phyloP scores from a whole-genome alignment of 2,888 invertebrate genomes.

The Phytoseiulus persimilis region DNA sequence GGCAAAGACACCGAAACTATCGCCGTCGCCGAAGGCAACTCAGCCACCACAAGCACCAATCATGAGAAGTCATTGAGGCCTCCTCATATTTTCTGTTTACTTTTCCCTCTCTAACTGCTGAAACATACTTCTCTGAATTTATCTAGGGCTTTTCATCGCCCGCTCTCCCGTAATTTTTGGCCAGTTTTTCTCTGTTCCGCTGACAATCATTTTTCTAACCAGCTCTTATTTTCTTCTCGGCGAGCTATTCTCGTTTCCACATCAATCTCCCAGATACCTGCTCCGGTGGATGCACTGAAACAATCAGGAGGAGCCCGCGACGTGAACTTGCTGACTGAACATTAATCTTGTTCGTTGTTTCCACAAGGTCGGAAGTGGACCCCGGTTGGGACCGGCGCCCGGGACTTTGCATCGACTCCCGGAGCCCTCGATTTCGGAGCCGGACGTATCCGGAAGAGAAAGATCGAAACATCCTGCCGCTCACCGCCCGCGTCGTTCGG shows the following conservation, averaged over 20 bases:
- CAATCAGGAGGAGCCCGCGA: background rate
- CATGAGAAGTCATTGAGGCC: conserved; percentile 5
- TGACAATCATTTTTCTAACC: background rate
- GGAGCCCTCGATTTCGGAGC: too few relatives aligned
- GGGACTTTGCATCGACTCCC: too few relatives aligned
- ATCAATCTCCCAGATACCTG: background rate
- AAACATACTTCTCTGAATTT: conserved; percentile 5
- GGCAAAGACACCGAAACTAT: background rate
- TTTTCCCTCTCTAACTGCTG: background rate
- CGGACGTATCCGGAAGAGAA: too few relatives aligned
- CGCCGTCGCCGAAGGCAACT: background rate
- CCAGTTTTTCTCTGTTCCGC: background rate
- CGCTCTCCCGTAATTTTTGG: background rate
- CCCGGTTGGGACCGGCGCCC: too few relatives aligned
- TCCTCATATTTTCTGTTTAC: background rate
- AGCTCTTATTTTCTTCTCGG: background rate
- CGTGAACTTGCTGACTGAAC: too few relatives aligned
- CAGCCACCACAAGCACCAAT: background rate
- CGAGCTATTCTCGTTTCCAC: background rate
- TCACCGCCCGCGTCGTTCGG: background rate
- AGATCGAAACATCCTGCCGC: too few relatives aligned
- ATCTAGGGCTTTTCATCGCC: background rate
- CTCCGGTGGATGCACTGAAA: background rate
- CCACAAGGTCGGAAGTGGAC: too few relatives aligned
- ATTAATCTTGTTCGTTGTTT: too few relatives aligned